Evolutionary conservation across 1,140 invertebrate species (phyloP), one percentile per base, ranked within the genome.

Genomic region (Procambarus virginalis): DNA sequence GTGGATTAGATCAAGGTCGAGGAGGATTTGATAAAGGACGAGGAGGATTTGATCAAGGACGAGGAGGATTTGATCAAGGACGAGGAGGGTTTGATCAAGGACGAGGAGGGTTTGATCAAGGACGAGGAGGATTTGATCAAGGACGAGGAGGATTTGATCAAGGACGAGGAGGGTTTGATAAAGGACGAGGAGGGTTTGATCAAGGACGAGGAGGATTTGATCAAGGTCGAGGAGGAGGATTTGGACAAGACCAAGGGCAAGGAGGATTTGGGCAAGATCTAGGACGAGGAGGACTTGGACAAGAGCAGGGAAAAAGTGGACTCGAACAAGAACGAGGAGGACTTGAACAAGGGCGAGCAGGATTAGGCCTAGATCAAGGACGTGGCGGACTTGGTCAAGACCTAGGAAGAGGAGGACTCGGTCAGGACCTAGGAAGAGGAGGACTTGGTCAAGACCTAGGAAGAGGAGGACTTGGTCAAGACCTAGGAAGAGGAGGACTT

Each of bases 401-500:
- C 1, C 6, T 5, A 34, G 68, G 68, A 73, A 20, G 34, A 0
- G n/a, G 1, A 2, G 58, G 58, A 4, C 64, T 60, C 14, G 51
- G 20, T 20, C 60, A 20, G 20, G 60, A 64, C 60, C 34, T 34
- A 34, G 34, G 34, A 34, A 34, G 34, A 34, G 34, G 34, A 34
- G 34, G n/a, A 34, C 5, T 20, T 20, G 22, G 68, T 3, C 82
- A 75, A n/a, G 82, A 48, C 6, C 20, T 17, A n/a, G 70, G 75
- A 46, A 45, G 70, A 49, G 82, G 82, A n/a, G 82, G 82, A 20
- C 75, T 84, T 68, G 49, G 55, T 55, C 86, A 88, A 75, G 76
- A 58, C n/a, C 22, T 49, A 17, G 60, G 78, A 20, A n/a, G 68
- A 22, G 77, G 58, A 12, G 76, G 85, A 8, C 80, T 68, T 17